Evolutionary conservation across 2,797 vertebrate species (phyloP).

Genomic region (Halcyon chelicuti): DNA sequence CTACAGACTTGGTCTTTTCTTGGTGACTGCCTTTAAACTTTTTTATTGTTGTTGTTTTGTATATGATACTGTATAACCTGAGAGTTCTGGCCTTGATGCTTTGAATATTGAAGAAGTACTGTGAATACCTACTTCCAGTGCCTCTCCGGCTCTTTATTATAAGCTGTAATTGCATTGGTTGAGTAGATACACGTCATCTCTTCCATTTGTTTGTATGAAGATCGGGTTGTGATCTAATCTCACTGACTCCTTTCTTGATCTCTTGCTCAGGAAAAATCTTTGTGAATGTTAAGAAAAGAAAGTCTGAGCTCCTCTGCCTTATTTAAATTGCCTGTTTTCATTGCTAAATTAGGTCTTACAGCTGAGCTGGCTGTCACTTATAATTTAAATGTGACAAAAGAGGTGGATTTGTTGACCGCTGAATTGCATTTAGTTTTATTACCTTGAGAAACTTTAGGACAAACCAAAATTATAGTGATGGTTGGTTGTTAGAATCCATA

Average conservation of each 20-base stretch:
- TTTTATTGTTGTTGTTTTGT: neutral
- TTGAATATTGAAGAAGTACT: neutral
- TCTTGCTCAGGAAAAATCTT: neutral
- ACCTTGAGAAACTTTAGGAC: neutral
- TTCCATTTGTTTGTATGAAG: neutral
- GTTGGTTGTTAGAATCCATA: neutral
- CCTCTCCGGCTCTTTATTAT: neutral
- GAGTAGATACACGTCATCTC: neutral
- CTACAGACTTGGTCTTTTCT: neutral
- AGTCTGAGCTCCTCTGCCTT: neutral
- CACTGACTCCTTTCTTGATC: neutral
- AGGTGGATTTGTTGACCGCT: neutral
- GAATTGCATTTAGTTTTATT: neutral
- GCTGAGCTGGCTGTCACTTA: neutral
- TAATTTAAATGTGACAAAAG: neutral
- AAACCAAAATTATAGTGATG: neutral
- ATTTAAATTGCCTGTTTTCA: neutral
- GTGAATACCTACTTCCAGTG: neutral
- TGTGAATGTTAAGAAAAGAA: neutral
- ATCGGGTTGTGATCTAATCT: neutral
- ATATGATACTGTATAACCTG: neutral
- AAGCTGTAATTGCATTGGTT: neutral
- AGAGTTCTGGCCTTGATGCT: neutral
- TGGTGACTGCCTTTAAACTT: neutral
- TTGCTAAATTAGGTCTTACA: neutral